Evolutionary conservation across 1,140 invertebrate genomes (phyloP).

Genomic region (Eriosoma lanigerum): DNA sequence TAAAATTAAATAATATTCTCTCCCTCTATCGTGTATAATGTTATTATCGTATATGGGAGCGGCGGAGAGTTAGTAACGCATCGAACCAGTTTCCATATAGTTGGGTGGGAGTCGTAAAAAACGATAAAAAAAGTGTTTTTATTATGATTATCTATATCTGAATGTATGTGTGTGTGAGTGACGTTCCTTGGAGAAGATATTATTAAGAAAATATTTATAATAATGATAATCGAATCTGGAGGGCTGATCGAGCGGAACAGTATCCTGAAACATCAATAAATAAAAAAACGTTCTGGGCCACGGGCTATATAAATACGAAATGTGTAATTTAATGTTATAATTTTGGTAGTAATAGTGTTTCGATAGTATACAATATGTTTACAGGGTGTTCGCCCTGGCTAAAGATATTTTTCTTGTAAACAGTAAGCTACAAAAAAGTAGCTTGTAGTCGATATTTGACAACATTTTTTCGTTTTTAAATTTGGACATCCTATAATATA

Average conservation of each 20-base stretch:
- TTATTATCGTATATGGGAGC: not conserved
- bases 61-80: not conserved
- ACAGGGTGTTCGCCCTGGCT: too few species aligned
- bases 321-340: constrained; percentile 16
- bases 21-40: not conserved
- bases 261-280: constrained; percentile 26
- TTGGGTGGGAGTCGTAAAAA: constrained; percentile 40
- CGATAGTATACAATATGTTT: too few species aligned
- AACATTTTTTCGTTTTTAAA: too few species aligned
- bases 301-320: not conserved
- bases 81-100: constrained; percentile 45
- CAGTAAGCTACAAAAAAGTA: too few species aligned
- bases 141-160: too few species aligned
- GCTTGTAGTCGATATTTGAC: too few species aligned
- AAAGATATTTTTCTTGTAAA: too few species aligned
- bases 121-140: constrained; percentile 55
- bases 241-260: not conserved
- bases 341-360: not conserved
- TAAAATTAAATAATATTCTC: constrained; percentile 41
- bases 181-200: not conserved
- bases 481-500: too few species aligned
- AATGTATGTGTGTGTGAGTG: too few species aligned
- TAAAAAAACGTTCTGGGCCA: constrained; percentile 10
- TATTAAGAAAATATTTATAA: not conserved
- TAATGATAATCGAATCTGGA: constrained; percentile 42